Base-by-base conservation (phyloP, 2,888 invertebrate genomes). In the Vesta saturnalis region DNA sequence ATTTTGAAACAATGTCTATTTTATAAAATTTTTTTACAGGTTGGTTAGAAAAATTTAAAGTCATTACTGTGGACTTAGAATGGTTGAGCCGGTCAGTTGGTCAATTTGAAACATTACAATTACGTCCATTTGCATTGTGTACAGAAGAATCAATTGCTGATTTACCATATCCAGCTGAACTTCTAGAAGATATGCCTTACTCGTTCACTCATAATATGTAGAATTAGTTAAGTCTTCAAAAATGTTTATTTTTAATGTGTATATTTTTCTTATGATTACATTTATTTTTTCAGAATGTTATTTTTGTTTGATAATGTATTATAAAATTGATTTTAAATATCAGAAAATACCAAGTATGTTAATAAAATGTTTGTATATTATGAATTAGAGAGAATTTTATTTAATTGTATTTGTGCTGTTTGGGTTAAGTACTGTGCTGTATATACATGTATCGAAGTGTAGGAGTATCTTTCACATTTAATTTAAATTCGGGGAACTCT, bases 51-150 rank as follows among this genome's bases (percentile, higher is more conserved):
- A 72, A 59, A 47, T 78, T 79, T 47, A 77, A 78, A 73, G 77
- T 80, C 2, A 74, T 79, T 1, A 82, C 83, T 1, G 82, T 84
- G 1, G 83, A 84, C 64, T 70, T 83, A 8, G 82, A 83, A 73
- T 84, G 84, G 84, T 71, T 84, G 21, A 80, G 80, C 67, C 74
- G 76, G 63, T 82, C 81, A 1, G 79, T 84, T 2, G 82, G 81
- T 0, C 80, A 82, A 60, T 83, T 82, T 65, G 75, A 80, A 62
- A 15, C 82, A 49, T 47, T 78, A 2, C 83, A 80, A 70, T 69
- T 83, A 14, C 75, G 79, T 16, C 79, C 79, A 3, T 84, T 77
- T 72, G 64, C 78, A 0, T 72, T 82, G 64, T 82, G 81, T 64
- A 78, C 79, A 0, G 81, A 82, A 52, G 79, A 82, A 43, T 72